These are phyloP conservation scores for Copidosoma floridanum DNA, from an alignment of 1,140 invertebrate species.

Conservation along the genomic window DNA sequence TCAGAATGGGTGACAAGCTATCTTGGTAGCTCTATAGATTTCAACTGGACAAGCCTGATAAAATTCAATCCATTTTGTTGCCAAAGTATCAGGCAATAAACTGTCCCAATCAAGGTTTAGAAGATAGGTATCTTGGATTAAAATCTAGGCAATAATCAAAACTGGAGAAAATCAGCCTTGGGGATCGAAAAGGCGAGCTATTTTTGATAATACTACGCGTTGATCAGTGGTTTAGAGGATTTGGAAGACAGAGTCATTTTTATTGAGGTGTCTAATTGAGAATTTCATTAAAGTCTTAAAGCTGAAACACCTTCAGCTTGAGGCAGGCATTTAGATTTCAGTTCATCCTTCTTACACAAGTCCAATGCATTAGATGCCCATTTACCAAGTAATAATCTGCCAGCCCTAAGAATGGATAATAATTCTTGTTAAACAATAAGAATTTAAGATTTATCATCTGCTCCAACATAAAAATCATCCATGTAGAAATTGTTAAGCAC, in stretches of 20 bases:
- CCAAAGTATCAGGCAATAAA: not conserved
- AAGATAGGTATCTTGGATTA: not conserved
- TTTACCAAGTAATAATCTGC: not conserved
- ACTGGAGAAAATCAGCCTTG: not conserved
- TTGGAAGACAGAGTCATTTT: no score
- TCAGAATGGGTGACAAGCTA: not conserved
- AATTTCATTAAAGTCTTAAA: not conserved
- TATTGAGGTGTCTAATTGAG: not conserved
- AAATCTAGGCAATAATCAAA: not conserved
- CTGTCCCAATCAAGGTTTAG: not conserved
- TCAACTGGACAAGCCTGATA: not conserved
- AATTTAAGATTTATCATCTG: conserved; percentile 23
- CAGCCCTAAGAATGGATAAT: not conserved
- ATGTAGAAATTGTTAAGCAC: conserved; percentile 38
- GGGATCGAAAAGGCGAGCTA: no score
- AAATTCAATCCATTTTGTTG: not conserved
- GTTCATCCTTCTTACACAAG: not conserved
- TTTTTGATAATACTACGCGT: no score
- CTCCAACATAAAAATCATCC: no score
- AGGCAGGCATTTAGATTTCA: not conserved
- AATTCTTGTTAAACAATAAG: not conserved
- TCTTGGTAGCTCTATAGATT: not conserved
- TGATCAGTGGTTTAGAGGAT: no score
- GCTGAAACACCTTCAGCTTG: not conserved
- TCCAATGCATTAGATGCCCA: not conserved